Conservation (phyloP, 2,888 invertebrate species). For the Blastobasis adustella region DNA sequence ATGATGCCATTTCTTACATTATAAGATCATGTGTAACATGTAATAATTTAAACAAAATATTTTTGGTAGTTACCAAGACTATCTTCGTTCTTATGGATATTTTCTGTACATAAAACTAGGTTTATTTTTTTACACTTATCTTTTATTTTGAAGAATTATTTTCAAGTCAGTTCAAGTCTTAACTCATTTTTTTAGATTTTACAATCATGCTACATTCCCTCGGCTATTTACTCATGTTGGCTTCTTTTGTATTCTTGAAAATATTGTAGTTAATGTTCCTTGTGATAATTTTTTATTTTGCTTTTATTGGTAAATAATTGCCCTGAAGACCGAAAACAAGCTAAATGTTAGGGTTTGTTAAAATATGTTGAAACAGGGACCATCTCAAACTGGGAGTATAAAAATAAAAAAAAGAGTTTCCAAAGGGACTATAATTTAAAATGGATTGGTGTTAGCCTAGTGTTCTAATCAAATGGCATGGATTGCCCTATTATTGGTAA, state of each 20-base stretch:
- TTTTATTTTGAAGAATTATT: too few relatives aligned
- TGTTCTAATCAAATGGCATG: neutral
- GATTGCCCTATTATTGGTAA: conserved; percentile 8
- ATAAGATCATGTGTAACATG: too few relatives aligned
- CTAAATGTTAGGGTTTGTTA: neutral
- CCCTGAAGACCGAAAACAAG: neutral
- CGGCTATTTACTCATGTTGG: conserved; percentile 3
- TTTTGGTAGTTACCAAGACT: too few relatives aligned
- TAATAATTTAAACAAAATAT: too few relatives aligned
- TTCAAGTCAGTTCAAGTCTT: too few relatives aligned
- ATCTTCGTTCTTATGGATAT: too few relatives aligned
- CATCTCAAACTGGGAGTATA: conserved; percentile 11
- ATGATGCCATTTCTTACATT: too few relatives aligned
- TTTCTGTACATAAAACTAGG: too few relatives aligned
- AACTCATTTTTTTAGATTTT: neutral
- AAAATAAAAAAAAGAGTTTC: conserved; percentile 9
- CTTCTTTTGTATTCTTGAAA: conserved; percentile 1
- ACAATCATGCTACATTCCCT: conserved; percentile 6
- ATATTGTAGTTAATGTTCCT: conserved; percentile 10
- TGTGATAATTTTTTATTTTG: conserved; percentile 7
- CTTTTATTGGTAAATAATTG: neutral
- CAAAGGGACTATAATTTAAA: conserved; percentile 9
- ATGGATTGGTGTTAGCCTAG: neutral
- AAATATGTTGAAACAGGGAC: conserved; percentile 16
- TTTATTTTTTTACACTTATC: too few relatives aligned